Percentiles rank a stretch among this genome's conserved stretches.
Evolutionary conservation across 2,113 vertebrate genomes (phyloP).

Genomic region (Paralichthys olivaceus): DNA sequence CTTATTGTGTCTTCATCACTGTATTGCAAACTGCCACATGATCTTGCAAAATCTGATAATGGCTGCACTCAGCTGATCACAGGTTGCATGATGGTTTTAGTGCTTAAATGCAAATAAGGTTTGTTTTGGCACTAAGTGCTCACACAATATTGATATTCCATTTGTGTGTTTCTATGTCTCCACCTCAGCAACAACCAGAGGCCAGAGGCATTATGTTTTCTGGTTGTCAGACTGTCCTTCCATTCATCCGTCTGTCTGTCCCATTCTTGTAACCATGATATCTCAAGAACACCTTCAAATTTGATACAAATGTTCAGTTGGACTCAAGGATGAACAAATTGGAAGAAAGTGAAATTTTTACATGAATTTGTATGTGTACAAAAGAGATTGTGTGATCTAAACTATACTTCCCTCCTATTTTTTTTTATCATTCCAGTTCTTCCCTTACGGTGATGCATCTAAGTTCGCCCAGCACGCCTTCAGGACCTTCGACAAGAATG

Average conservation of each 20-base stretch:
- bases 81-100: neutral
- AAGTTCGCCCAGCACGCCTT: constrained; percentile 99
- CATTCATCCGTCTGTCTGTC: too few relatives aligned
- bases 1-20: neutral
- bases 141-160: too few relatives aligned
- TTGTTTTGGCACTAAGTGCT: too few relatives aligned
- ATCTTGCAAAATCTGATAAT: neutral
- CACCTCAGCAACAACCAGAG: too few relatives aligned
- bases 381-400: neutral
- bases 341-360: too few relatives aligned
- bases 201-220: too few relatives aligned
- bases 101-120: too few relatives aligned
- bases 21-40: neutral
- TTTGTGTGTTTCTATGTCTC: too few relatives aligned
- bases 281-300: too few relatives aligned
- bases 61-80: neutral
- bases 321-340: neutral
- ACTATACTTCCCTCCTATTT: too few relatives aligned
- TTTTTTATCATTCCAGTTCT: constrained; percentile 86
- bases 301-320: neutral
- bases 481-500: constrained; percentile 98
- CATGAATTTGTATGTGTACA: too few relatives aligned
- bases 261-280: too few relatives aligned
- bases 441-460: constrained; percentile 96
- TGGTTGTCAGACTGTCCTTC: neutral